A percentile compares a stretch with the other conserved stretches of the same genome.
Evolutionary conservation across 2,888 invertebrate genomes (phyloP).

Genomic region (Allacma fusca): DNA sequence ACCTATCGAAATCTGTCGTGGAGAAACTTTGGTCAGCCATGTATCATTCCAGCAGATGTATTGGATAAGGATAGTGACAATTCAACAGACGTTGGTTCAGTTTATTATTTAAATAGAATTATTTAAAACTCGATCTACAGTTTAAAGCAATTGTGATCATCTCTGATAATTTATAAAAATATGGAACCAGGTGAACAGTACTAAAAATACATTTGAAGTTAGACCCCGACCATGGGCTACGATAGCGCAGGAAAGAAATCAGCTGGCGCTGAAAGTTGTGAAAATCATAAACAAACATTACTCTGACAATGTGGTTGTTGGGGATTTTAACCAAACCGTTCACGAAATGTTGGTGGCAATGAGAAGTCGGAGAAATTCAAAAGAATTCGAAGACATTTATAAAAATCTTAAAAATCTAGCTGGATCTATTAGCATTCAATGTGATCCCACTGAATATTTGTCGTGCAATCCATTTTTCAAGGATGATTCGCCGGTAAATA

Average conservation of each 20-base stretch:
- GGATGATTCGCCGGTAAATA: neutral
- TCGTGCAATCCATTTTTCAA: constrained; percentile 2
- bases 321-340: neutral
- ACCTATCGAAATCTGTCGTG: too few species aligned
- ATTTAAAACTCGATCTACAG: too few species aligned
- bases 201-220: neutral
- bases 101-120: too few species aligned
- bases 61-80: too few species aligned
- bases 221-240: neutral
- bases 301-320: neutral
- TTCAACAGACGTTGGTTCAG: too few species aligned
- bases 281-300: neutral
- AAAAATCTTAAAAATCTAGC: too few species aligned
- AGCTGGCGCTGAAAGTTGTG: neutral
- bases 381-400: neutral
- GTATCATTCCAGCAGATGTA: too few species aligned
- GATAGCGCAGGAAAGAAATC: neutral
- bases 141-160: too few species aligned
- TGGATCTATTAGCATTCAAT: neutral
- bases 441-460: neutral
- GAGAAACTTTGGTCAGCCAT: too few species aligned
- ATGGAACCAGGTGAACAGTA: too few species aligned
- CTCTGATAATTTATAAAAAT: too few species aligned
- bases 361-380: neutral
- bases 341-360: neutral